Percentiles rank a stretch among this genome's conserved stretches.
Conservation (phyloP, 2,888 invertebrate species). For the Ferrisia virgata region DNA sequence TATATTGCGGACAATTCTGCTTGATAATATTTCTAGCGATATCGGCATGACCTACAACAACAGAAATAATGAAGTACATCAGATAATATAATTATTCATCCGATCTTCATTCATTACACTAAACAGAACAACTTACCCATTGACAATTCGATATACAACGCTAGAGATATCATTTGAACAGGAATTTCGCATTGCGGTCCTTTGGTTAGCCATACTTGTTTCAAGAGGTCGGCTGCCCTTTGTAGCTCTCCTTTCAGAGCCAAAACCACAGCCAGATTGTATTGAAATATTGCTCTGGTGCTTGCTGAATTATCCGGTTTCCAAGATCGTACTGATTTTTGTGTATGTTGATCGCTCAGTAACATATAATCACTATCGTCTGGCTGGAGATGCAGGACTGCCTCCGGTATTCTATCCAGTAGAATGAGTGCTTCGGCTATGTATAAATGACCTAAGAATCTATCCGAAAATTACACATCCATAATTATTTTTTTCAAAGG, state of each 20-base stretch:
- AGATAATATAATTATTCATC: background rate
- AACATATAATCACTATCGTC: constrained; percentile 64
- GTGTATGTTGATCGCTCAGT: constrained; percentile 51
- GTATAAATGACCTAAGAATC: constrained; percentile 82
- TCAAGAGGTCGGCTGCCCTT: constrained; percentile 60
- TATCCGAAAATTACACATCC: constrained; percentile 51
- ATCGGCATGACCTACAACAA: constrained; percentile 59
- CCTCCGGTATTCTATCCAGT: constrained; percentile 77
- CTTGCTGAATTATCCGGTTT: constrained; percentile 63
- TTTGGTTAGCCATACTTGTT: constrained; percentile 58
- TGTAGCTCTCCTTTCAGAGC: constrained; percentile 71
- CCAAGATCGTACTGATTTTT: constrained; percentile 57
- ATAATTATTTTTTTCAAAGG: background rate
- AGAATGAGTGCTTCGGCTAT: constrained; percentile 83
- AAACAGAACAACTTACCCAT: constrained; percentile 54
- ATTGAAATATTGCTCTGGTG: constrained; percentile 69
- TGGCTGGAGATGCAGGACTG: constrained; percentile 77
- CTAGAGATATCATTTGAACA: constrained; percentile 63
- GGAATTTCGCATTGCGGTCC: constrained; percentile 58
- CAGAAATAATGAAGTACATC: background rate
- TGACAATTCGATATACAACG: constrained; percentile 64
- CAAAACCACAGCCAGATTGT: constrained; percentile 74
- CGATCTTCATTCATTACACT: background rate
- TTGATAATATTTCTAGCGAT: constrained; percentile 62
- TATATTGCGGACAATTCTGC: constrained; percentile 58